Evolutionary conservation across 30 jellyfish, hydroid and myxozoan species (phyloP).

Genomic region (Clytia hemisphaerica): DNA sequence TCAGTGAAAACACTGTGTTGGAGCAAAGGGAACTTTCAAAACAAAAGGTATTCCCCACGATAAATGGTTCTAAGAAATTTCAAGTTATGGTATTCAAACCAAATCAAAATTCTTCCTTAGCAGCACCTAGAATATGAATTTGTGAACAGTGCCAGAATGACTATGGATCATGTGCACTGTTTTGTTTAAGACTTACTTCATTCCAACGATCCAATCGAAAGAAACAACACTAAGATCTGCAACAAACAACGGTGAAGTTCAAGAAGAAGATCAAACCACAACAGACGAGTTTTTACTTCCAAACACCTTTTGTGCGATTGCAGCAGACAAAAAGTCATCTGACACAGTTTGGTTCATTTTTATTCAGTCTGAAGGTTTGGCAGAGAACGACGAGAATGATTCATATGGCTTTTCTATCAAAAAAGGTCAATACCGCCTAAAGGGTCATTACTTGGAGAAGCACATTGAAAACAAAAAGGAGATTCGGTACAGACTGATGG

Average conservation of each 20-base stretch:
- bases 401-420: constrained; percentile 24
- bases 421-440: constrained; percentile 19
- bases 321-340: constrained; percentile 8
- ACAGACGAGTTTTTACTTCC: constrained; percentile 13
- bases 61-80: constrained; percentile 2
- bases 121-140: constrained; percentile 13
- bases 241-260: no score
- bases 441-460: constrained; percentile 23
- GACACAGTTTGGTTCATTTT: constrained; percentile 9
- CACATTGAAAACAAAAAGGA: no score
- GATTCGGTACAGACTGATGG: no score
- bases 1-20: background rate
- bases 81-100: constrained; percentile 10
- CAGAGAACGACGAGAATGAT: constrained; percentile 13
- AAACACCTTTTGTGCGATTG: background rate
- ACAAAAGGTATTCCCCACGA: constrained; percentile 1
- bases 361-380: constrained; percentile 11
- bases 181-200: no score
- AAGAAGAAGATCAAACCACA: background rate
- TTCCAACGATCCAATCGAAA: no score
- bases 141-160: constrained; percentile 7
- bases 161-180: constrained; percentile 12
- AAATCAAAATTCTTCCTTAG: background rate
- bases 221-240: no score
- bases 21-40: background rate